A percentile compares a stretch with the other conserved stretches of the same genome.
These are phyloP conservation scores for Antedon mediterranea DNA, from an alignment of 53 echinoderm and acorn worm genomes.

Conservation along the genomic window DNA sequence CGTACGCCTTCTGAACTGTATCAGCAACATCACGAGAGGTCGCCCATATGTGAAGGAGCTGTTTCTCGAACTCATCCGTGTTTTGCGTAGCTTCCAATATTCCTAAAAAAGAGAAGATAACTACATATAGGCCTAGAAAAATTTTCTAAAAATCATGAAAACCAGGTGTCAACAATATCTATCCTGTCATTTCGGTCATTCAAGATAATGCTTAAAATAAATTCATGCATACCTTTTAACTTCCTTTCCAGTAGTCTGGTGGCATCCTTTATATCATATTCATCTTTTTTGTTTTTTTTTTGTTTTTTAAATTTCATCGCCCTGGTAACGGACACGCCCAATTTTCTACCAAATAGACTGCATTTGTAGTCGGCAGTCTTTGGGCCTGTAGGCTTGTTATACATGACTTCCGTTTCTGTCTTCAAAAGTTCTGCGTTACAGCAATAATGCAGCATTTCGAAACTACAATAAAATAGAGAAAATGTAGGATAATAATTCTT, in stretches of 20 bases:
- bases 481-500: too few relatives aligned
- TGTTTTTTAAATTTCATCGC: constrained; percentile 98
- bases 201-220: too few relatives aligned
- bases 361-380: constrained; percentile 97
- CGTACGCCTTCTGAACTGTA: constrained; percentile 40
- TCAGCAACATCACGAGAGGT: constrained; percentile 43
- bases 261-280: constrained; percentile 73
- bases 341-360: constrained; percentile 45
- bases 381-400: constrained; percentile 81
- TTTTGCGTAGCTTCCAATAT: constrained; percentile 65
- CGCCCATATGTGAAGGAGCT: constrained; percentile 90
- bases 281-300: too few relatives aligned
- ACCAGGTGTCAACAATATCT: too few relatives aligned
- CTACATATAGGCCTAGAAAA: too few relatives aligned
- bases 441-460: constrained; percentile 77
- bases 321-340: constrained; percentile 94
- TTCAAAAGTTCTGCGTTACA: constrained; percentile 73
- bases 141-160: too few relatives aligned
- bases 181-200: too few relatives aligned
- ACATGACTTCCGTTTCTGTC: constrained; percentile 86
- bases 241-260: constrained; percentile 68
- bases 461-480: constrained; percentile 22
- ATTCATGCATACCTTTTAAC: constrained; percentile 72
- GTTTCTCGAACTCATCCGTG: constrained; percentile 75
- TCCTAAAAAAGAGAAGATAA: constrained; percentile 33